Conservation (phyloP, 2,888 invertebrate species). For the Pomacea canaliculata region DNA sequence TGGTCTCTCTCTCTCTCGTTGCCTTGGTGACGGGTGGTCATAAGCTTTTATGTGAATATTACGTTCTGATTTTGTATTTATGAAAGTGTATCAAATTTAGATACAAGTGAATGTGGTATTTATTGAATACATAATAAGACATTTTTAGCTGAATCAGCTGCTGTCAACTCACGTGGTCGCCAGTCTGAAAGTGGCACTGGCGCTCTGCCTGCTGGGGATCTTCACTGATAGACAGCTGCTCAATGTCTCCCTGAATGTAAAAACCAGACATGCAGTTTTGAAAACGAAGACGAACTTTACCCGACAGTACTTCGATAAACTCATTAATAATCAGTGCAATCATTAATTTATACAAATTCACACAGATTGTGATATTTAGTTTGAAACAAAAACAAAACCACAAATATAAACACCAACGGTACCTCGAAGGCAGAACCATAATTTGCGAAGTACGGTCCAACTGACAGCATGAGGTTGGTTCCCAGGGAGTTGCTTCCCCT, state of each 20-base stretch:
- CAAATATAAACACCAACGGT: conserved; percentile 1
- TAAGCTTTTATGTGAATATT: no score
- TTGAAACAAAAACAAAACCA: neutral
- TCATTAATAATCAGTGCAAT: neutral
- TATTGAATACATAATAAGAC: no score
- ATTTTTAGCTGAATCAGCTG: no score
- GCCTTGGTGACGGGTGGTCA: no score
- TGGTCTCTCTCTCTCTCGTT: no score
- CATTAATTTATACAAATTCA: neutral
- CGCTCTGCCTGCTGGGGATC: conserved; percentile 45
- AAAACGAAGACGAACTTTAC: no score
- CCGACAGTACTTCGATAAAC: neutral
- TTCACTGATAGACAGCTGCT: conserved; percentile 50
- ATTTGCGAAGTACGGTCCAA: conserved; percentile 55
- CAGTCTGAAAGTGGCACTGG: conserved; percentile 47
- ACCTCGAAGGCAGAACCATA: conserved; percentile 56
- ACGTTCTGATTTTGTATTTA: no score
- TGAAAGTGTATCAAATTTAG: no score
- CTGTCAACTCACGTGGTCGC: conserved; percentile 30
- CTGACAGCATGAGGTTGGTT: conserved; percentile 47
- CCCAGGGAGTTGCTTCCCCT: conserved; percentile 35
- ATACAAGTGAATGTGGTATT: no score
- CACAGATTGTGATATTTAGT: neutral
- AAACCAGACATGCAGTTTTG: no score
- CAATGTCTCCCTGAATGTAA: conserved; percentile 49